phyloP scores from a whole-genome alignment of 2,113 vertebrate species.

The Lampris megalopsis region DNA sequence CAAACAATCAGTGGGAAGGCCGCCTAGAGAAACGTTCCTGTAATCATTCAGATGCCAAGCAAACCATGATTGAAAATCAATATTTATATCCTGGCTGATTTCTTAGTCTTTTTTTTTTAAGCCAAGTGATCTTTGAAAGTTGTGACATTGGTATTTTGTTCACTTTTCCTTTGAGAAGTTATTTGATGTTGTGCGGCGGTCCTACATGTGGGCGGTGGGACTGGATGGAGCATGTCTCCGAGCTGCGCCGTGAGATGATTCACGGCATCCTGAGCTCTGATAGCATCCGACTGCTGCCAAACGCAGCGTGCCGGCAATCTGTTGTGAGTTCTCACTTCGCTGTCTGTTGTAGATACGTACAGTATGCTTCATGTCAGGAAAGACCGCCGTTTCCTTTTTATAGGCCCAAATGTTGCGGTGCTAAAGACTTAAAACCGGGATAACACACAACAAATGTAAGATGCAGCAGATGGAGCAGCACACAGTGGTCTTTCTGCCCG shows the following conservation, averaged over 20 bases:
- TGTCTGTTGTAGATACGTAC: background rate
- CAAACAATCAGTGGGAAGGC: background rate
- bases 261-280: background rate
- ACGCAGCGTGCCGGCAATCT: background rate
- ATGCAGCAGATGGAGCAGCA: too few relatives aligned
- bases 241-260: background rate
- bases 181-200: too few relatives aligned
- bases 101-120: background rate
- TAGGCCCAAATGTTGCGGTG: background rate
- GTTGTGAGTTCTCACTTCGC: background rate
- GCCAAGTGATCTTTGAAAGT: background rate
- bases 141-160: background rate
- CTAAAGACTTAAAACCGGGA: background rate
- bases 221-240: background rate
- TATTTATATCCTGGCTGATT: background rate
- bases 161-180: too few relatives aligned
- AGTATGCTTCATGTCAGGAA: background rate
- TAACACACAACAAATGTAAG: background rate
- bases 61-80: background rate
- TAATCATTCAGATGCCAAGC: background rate
- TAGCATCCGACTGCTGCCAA: background rate
- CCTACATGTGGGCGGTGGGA: too few relatives aligned
- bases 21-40: background rate
- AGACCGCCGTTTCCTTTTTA: background rate
- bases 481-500: background rate